phyloP scores from a whole-genome alignment of 2,797 vertebrate species.

The Clarias laeviceps region DNA sequence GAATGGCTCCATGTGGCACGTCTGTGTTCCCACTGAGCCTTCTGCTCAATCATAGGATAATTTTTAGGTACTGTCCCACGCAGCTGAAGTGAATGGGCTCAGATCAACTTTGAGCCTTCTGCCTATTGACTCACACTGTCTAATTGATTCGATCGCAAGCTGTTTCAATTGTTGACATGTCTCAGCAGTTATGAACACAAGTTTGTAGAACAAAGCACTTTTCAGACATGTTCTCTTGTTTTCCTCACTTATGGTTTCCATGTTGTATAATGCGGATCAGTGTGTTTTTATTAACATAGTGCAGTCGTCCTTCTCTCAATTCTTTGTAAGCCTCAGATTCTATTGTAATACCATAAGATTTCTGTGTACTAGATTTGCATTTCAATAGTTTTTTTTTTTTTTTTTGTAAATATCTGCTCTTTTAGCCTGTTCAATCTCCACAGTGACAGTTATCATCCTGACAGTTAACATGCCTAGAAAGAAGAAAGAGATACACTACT shows the following conservation, averaged over 20 bases:
- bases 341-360: constrained; percentile 21
- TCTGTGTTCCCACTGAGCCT: constrained; percentile 50
- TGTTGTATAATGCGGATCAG: constrained; percentile 7
- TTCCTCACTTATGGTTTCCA: constrained; percentile 7
- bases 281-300: constrained; percentile 31
- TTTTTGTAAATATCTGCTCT: constrained; percentile 15
- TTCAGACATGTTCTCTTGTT: constrained; percentile 15
- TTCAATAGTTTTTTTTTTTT: background rate
- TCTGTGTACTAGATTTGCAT: constrained; percentile 31
- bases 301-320: background rate
- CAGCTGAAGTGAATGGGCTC: constrained; percentile 41
- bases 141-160: constrained; percentile 38
- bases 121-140: constrained; percentile 39
- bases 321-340: constrained; percentile 21
- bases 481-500: constrained; percentile 14
- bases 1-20: constrained; percentile 25
- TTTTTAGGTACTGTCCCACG: constrained; percentile 38
- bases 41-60: constrained; percentile 24
- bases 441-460: background rate
- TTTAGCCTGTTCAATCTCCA: constrained; percentile 19
- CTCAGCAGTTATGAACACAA: constrained; percentile 37
- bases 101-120: constrained; percentile 35
- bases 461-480: constrained; percentile 19
- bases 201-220: constrained; percentile 38
- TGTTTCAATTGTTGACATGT: constrained; percentile 37